These are phyloP conservation scores for Neoascia interrupta DNA, from an alignment of 2,888 invertebrate genomes.

Conservation along the genomic window DNA sequence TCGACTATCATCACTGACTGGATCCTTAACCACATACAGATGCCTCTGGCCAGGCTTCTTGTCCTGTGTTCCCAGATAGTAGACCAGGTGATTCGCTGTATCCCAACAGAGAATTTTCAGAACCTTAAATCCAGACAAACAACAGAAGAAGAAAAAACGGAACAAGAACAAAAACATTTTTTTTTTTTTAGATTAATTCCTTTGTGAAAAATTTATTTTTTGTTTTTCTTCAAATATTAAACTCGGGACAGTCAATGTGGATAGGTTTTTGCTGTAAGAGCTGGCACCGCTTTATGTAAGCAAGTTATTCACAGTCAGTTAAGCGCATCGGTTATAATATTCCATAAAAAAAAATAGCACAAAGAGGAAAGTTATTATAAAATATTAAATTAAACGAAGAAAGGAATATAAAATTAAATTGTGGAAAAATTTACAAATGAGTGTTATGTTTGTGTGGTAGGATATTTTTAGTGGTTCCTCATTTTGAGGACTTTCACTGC, in stretches of 20 bases:
- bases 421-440: conserved; percentile 13
- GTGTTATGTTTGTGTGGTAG: too few relatives aligned
- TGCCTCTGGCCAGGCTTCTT: conserved; percentile 92
- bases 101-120: conserved; percentile 91
- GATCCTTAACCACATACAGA: conserved; percentile 91
- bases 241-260: conserved; percentile 36
- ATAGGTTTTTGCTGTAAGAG: conserved; percentile 35
- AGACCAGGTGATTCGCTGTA: conserved; percentile 89
- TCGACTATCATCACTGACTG: conserved; percentile 84
- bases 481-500: conserved; percentile 12
- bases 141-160: not conserved
- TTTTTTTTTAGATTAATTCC: not conserved
- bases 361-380: conserved; percentile 27
- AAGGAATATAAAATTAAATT: conserved; percentile 4
- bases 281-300: conserved; percentile 50
- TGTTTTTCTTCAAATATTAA: not conserved
- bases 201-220: not conserved
- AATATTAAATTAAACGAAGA: not conserved
- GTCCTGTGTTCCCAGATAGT: conserved; percentile 88
- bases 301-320: conserved; percentile 60
- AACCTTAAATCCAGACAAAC: conserved; percentile 73
- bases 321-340: conserved; percentile 54
- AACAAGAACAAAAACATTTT: conserved; percentile 2
- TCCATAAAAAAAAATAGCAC: too few relatives aligned
- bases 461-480: conserved; percentile 6